phyloP scores from a whole-genome alignment of 1,140 invertebrate species.

The Zaprionus inermis region DNA sequence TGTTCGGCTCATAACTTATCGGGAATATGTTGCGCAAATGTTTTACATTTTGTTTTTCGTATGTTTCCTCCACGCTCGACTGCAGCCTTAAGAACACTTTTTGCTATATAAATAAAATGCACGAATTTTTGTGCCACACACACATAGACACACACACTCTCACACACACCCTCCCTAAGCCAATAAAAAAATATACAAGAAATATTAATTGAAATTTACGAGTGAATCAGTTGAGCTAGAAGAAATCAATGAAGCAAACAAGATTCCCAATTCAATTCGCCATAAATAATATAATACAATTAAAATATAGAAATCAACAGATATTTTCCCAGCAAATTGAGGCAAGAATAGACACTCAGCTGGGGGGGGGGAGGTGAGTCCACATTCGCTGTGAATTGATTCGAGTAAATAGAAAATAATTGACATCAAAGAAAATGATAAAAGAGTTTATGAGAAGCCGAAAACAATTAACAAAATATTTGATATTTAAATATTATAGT shows the following conservation, averaged over 20 bases:
- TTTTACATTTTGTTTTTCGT: constrained; percentile 6
- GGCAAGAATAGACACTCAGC: background rate
- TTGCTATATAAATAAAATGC: constrained; percentile 45
- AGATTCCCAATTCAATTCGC: constrained; percentile 15
- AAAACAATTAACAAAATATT: background rate
- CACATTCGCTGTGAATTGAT: background rate
- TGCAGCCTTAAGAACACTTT: constrained; percentile 22
- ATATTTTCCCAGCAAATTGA: background rate
- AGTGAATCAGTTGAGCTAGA: constrained; percentile 14
- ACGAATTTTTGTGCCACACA: constrained; percentile 32
- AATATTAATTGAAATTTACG: constrained; percentile 43
- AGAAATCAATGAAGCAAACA: constrained; percentile 35
- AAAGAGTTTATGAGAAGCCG: background rate
- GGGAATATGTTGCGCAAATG: constrained; percentile 39
- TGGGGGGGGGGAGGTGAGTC: too few species aligned
- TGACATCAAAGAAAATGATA: background rate
- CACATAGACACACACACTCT: background rate
- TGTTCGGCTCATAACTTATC: constrained; percentile 45
- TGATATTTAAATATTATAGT: background rate
- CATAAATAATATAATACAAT: constrained; percentile 20
- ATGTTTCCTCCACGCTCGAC: constrained; percentile 12
- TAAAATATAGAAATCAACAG: constrained; percentile 8
- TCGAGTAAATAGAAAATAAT: background rate
- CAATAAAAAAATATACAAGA: constrained; percentile 22
- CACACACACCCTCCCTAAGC: background rate